These are phyloP conservation scores for Drosophila busckii DNA, from an alignment of 1,140 invertebrate species.

Conservation along the genomic window DNA sequence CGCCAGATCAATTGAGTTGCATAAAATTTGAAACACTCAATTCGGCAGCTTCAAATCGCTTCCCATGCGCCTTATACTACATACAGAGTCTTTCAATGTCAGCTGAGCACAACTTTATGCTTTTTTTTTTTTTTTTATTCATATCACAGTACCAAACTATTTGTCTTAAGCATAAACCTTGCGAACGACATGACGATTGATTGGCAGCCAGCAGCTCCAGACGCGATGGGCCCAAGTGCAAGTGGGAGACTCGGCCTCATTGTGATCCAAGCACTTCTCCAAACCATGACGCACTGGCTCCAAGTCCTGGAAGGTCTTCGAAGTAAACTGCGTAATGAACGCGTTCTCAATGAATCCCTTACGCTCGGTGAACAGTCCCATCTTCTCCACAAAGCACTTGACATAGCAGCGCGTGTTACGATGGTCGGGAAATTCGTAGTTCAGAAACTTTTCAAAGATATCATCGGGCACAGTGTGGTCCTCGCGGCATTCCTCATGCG, in stretches of 20 bases:
- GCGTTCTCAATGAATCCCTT: slow-evolving; percentile 59
- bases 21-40: too few species aligned
- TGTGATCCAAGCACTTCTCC: slow-evolving; percentile 75
- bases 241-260: slow-evolving; percentile 61
- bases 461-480: slow-evolving; percentile 59
- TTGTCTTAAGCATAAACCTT: slow-evolving; percentile 35
- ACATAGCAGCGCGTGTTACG: slow-evolving; percentile 63
- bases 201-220: slow-evolving; percentile 72
- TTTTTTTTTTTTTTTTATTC: slow-evolving; percentile 14
- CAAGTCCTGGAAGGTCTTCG: slow-evolving; percentile 36
- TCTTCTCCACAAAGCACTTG: slow-evolving; percentile 69
- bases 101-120: too few species aligned
- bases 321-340: slow-evolving; percentile 60
- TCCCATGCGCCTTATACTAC: too few species aligned
- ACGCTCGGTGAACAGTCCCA: slow-evolving; percentile 57
- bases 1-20: too few species aligned
- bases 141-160: slow-evolving; percentile 6
- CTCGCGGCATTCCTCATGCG: slow-evolving; percentile 63
- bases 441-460: slow-evolving; percentile 63
- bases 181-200: slow-evolving; percentile 68
- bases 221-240: slow-evolving; percentile 71
- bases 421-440: slow-evolving; percentile 67
- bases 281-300: slow-evolving; percentile 56
- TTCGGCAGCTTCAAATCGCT: too few species aligned
- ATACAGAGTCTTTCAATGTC: too few species aligned